These are phyloP conservation scores for Nephrotoma appendiculata DNA, from an alignment of 2,888 invertebrate genomes.

Conservation along the genomic window DNA sequence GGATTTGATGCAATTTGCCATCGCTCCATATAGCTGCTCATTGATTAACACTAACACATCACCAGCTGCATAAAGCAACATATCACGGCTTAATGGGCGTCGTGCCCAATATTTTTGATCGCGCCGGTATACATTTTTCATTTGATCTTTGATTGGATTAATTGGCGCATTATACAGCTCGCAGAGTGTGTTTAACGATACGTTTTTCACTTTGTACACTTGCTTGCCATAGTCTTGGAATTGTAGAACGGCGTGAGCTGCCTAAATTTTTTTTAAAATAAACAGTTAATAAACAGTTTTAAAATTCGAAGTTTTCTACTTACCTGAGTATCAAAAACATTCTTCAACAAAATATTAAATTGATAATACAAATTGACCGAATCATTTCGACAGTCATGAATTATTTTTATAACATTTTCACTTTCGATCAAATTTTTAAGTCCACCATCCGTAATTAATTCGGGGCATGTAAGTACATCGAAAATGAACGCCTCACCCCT, in stretches of 20 bases:
- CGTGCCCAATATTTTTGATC: constrained; percentile 84
- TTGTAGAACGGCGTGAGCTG: constrained; percentile 82
- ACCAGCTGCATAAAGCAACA: constrained; percentile 81
- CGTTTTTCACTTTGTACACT: constrained; percentile 87
- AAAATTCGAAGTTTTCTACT: background rate
- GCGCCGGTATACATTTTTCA: constrained; percentile 69
- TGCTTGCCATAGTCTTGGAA: constrained; percentile 81
- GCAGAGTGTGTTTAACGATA: constrained; percentile 82
- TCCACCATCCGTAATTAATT: constrained; percentile 61
- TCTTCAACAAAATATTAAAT: constrained; percentile 65
- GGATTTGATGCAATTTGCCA: constrained; percentile 52
- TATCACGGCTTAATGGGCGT: constrained; percentile 74
- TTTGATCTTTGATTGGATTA: constrained; percentile 83
- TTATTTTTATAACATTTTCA: constrained; percentile 69
- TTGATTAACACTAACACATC: constrained; percentile 79
- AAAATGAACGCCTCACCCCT: constrained; percentile 74
- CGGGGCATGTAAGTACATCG: constrained; percentile 74
- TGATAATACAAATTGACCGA: constrained; percentile 76
- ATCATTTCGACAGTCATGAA: constrained; percentile 87
- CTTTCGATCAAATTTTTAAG: constrained; percentile 67
- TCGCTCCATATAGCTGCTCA: constrained; percentile 63
- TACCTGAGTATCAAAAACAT: constrained; percentile 78
- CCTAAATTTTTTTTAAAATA: constrained; percentile 29
- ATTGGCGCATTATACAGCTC: constrained; percentile 75
- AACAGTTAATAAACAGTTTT: constrained; percentile 7